Evolutionary conservation across 1,140 invertebrate genomes (phyloP).

Genomic region (Apolygus lucorum): DNA sequence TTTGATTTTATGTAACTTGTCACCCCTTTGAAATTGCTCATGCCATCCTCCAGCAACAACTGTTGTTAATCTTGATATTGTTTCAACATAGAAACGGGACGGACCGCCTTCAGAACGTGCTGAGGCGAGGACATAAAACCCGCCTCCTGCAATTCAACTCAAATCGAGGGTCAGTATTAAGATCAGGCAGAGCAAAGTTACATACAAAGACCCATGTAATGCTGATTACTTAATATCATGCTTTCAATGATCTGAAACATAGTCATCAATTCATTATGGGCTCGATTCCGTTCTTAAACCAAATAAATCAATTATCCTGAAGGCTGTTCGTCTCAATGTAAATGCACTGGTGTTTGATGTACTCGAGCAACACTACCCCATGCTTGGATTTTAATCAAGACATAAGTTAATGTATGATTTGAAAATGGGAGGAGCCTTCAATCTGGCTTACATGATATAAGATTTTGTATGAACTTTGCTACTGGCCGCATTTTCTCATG

Average conservation of each 20-base stretch:
- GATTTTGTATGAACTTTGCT: slow-evolving; percentile 32
- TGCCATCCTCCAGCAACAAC: no score
- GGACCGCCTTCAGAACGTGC: slow-evolving; percentile 60
- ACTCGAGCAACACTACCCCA: background rate
- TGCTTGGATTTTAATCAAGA: background rate
- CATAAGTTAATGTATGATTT: background rate
- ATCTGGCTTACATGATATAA: slow-evolving; percentile 48
- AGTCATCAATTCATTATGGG: no score
- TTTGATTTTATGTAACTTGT: no score
- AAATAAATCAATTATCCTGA: no score
- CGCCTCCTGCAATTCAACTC: slow-evolving; percentile 79
- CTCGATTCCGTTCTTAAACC: no score
- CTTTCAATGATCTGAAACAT: no score
- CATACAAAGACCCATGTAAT: slow-evolving; percentile 4
- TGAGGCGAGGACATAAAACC: slow-evolving; percentile 74
- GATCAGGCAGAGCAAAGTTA: slow-evolving; percentile 29
- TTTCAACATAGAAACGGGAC: slow-evolving; percentile 25
- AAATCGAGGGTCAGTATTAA: slow-evolving; percentile 68
- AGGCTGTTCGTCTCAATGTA: slow-evolving; percentile 14
- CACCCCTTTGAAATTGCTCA: no score
- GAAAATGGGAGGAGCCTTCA: slow-evolving; percentile 48
- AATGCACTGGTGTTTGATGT: no score
- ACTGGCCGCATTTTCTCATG: background rate
- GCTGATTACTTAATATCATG: no score
- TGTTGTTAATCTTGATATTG: no score